Conservation (phyloP, 2,888 invertebrate species). For the Ochlodes sylvanus region DNA sequence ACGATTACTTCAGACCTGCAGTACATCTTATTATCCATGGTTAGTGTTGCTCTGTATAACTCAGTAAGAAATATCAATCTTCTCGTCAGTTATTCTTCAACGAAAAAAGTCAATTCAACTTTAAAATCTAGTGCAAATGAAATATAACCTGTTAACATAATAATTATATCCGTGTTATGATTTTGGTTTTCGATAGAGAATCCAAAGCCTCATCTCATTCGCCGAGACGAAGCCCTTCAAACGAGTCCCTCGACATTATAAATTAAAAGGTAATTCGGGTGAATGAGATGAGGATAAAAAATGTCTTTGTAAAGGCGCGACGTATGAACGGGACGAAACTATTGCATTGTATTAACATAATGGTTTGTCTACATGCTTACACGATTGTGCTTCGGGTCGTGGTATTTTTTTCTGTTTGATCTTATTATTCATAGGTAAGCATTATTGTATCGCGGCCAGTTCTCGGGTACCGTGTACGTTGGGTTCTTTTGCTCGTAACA, state of each 20-base stretch:
- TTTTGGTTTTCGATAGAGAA: constrained; percentile 5
- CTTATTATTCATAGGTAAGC: constrained; percentile 82
- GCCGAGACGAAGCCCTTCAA: constrained; percentile 21
- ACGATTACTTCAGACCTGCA: too few relatives aligned
- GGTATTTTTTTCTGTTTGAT: constrained; percentile 68
- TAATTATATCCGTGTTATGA: constrained; percentile 7
- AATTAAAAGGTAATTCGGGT: constrained; percentile 62
- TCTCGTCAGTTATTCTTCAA: too few relatives aligned
- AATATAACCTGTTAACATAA: not conserved
- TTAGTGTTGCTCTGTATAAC: too few relatives aligned
- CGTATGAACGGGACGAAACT: constrained; percentile 56
- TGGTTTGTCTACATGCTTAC: constrained; percentile 77
- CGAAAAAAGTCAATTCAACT: too few relatives aligned
- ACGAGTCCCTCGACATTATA: constrained; percentile 36
- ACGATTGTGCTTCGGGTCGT: constrained; percentile 72
- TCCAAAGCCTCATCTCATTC: constrained; percentile 11
- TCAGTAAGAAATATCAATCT: too few relatives aligned
- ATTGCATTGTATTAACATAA: constrained; percentile 78
- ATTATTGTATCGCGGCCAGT: constrained; percentile 64
- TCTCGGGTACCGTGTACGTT: constrained; percentile 44
- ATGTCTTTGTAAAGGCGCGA: constrained; percentile 52
- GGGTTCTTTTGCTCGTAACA: constrained; percentile 17
- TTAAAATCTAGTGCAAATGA: too few relatives aligned
- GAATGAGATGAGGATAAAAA: constrained; percentile 61
- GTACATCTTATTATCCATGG: too few relatives aligned